Percentiles rank a stretch among this genome's conserved stretches.
phyloP scores from a whole-genome alignment of 2,888 invertebrate genomes.

The Sesia bembeciformis region DNA sequence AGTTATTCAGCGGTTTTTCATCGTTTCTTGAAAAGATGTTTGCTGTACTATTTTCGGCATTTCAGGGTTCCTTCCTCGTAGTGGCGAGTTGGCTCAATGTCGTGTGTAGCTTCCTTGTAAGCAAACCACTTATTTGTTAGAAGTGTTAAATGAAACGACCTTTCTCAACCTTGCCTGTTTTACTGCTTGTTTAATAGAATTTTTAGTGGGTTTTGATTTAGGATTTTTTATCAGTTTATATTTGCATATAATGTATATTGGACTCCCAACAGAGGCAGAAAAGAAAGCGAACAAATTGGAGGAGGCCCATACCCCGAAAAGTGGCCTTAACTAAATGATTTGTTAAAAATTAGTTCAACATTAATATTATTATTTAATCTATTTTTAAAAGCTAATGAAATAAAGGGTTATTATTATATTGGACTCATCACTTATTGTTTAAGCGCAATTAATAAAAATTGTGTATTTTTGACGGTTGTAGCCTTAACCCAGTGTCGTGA shows the following conservation, averaged over 20 bases:
- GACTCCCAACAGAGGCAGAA: not conserved
- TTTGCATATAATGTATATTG: not conserved
- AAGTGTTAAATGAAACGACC: slow-evolving; percentile 3
- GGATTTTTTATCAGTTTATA: not conserved
- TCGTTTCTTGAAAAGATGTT: slow-evolving; percentile 5
- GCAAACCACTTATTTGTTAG: slow-evolving; percentile 3
- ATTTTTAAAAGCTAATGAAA: no score
- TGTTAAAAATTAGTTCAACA: no score
- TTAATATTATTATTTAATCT: no score
- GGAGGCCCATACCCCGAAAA: no score
- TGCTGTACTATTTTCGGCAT: slow-evolving; percentile 20
- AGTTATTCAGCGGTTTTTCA: no score
- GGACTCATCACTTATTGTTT: no score
- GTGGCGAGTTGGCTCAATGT: slow-evolving; percentile 3
- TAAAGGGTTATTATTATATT: no score
- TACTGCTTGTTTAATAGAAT: slow-evolving; percentile 2
- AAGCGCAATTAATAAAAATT: no score
- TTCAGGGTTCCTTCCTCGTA: slow-evolving; percentile 31
- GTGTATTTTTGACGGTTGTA: no score
- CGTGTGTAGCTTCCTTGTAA: slow-evolving; percentile 7
- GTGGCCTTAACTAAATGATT: no score
- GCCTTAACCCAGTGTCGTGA: no score
- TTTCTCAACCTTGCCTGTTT: slow-evolving; percentile 1
- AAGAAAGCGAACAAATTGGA: no score
- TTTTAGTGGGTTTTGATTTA: not conserved